These are phyloP conservation scores for Octomys mimax DNA, from an alignment of 2,797 vertebrate species.

Conservation along the genomic window DNA sequence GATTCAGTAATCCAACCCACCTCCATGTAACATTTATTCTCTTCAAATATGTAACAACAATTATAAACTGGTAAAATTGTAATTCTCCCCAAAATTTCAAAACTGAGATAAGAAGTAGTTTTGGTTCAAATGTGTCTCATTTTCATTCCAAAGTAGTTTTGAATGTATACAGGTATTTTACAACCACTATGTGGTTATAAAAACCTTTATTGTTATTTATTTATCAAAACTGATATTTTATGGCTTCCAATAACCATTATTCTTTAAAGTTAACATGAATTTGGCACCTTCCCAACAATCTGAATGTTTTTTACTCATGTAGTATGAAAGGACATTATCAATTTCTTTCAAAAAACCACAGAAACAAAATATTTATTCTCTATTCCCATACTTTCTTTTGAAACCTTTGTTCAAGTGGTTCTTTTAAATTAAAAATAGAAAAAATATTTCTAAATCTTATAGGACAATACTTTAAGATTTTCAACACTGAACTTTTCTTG, in stretches of 20 bases:
- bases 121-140: slow-evolving; percentile 35
- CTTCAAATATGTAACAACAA: slow-evolving; percentile 7
- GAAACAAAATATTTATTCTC: slow-evolving; percentile 18
- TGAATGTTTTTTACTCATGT: slow-evolving; percentile 18
- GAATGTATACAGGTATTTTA: slow-evolving; percentile 40
- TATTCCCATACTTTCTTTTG: background rate
- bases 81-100: background rate
- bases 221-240: slow-evolving; percentile 61
- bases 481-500: background rate
- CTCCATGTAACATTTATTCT: background rate
- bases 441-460: slow-evolving; percentile 1
- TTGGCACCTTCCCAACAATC: slow-evolving; percentile 34
- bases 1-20: background rate
- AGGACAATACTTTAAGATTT: background rate
- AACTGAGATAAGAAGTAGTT: background rate
- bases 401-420: background rate
- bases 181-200: slow-evolving; percentile 42
- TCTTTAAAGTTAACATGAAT: slow-evolving; percentile 14
- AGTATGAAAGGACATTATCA: background rate
- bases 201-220: slow-evolving; percentile 59
- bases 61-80: slow-evolving; percentile 4
- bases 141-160: slow-evolving; percentile 31
- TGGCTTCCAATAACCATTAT: slow-evolving; percentile 20
- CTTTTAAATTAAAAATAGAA: background rate
- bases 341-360: slow-evolving; percentile 36